phyloP scores from a whole-genome alignment of 2,113 vertebrate species.

The human region DNA sequence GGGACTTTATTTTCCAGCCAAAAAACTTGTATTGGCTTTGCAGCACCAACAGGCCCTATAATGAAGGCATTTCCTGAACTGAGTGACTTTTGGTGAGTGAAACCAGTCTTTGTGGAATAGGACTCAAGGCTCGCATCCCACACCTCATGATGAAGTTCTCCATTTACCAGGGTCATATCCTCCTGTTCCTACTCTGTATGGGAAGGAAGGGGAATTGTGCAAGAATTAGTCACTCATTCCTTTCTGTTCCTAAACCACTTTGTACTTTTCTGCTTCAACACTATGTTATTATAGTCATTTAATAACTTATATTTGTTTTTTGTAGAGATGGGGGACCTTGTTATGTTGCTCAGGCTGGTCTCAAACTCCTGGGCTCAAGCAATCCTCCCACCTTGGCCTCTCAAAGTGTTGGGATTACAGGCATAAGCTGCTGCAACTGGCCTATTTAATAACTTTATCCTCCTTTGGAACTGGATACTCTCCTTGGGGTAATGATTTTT shows the following conservation, averaged over 20 bases:
- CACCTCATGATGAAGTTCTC: background rate
- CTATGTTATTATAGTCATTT: conserved; percentile 27
- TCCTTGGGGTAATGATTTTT: background rate
- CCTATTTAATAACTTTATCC: conserved; percentile 5
- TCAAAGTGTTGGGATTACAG: too few relatives aligned
- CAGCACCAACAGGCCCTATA: background rate
- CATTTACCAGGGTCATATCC: background rate
- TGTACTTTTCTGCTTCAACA: background rate
- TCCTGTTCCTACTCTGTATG: background rate
- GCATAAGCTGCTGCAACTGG: too few relatives aligned
- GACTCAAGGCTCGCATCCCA: background rate
- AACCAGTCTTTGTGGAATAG: background rate
- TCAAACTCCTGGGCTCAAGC: too few relatives aligned
- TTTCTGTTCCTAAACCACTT: background rate
- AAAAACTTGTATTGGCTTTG: conserved; percentile 5
- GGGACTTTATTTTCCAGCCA: background rate
- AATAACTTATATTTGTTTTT: too few relatives aligned
- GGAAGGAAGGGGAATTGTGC: background rate
- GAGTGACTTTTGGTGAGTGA: conserved; percentile 6
- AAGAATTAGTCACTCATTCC: background rate
- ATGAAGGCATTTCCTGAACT: background rate
- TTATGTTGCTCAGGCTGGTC: too few relatives aligned
- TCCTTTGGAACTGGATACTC: conserved; percentile 15
- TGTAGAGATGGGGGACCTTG: too few relatives aligned
- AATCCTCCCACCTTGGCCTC: too few relatives aligned